Evolutionary conservation across 2,113 vertebrate species (phyloP).

Genomic region (Sorex fumeus): DNA sequence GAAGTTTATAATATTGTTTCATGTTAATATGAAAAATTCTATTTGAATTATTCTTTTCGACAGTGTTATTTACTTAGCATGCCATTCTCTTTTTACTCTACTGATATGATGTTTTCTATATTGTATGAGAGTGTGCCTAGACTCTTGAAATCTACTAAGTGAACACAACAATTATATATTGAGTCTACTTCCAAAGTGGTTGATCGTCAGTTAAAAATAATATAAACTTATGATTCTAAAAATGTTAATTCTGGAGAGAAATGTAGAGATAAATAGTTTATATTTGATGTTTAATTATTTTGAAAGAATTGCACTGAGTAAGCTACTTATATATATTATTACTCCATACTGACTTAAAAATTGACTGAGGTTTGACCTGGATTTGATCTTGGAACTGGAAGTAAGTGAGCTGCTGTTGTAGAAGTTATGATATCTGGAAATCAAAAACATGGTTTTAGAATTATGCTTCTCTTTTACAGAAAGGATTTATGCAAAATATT

Average conservation of each 20-base stretch:
- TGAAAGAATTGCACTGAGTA: no score
- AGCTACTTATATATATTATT: neutral
- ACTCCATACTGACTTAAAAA: neutral
- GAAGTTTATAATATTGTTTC: no score
- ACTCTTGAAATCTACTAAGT: neutral
- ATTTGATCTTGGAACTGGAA: neutral
- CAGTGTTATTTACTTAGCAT: neutral
- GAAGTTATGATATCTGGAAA: neutral
- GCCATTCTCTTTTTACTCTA: neutral
- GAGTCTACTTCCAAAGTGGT: neutral
- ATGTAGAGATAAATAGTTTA: neutral
- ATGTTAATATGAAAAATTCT: neutral
- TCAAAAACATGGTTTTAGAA: neutral
- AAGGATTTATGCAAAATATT: neutral
- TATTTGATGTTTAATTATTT: neutral
- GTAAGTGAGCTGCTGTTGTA: rapidly evolving
- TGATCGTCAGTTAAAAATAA: neutral
- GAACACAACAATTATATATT: neutral
- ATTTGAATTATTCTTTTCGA: neutral
- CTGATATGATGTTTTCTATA: neutral
- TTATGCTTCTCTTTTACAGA: neutral
- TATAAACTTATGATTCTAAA: neutral
- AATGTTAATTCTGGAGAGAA: neutral
- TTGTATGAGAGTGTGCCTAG: neutral
- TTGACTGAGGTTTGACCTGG: neutral